Evolutionary conservation across 92 coral and sea anemone species (phyloP).

Genomic region (Palythoa caribaeorum): DNA sequence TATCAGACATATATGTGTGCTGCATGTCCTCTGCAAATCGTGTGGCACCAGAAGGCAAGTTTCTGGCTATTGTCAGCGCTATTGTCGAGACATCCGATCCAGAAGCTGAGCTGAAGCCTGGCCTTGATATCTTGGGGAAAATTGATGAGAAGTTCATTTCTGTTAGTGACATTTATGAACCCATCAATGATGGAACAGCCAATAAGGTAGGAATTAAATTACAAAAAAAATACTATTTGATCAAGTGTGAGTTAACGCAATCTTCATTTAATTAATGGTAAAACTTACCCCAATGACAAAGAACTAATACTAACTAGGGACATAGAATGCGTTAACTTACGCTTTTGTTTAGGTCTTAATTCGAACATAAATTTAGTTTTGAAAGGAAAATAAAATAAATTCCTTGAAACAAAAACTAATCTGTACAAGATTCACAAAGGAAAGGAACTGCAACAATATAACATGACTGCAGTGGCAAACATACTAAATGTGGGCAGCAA

Average conservation of each 20-base stretch:
- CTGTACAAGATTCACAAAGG: no score
- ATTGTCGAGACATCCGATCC: constrained; percentile 87
- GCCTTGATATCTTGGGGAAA: constrained; percentile 78
- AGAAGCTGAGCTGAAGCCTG: constrained; percentile 83
- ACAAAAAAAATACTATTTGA: not conserved
- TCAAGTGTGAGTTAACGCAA: not conserved
- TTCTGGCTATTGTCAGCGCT: constrained; percentile 88
- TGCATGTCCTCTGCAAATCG: constrained; percentile 81
- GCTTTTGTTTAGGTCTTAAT: no score
- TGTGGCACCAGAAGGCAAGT: constrained; percentile 81
- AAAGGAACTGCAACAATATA: no score
- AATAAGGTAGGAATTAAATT: constrained; percentile 67
- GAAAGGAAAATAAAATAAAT: no score
- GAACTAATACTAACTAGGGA: no score
- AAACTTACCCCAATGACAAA: no score
- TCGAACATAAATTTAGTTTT: no score
- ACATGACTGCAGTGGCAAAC: no score
- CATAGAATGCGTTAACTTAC: no score
- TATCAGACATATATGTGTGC: constrained; percentile 89
- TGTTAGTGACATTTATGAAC: constrained; percentile 83
- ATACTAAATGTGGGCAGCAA: no score
- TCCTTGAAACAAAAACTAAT: no score
- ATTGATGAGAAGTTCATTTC: constrained; percentile 84
- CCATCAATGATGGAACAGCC: constrained; percentile 79
- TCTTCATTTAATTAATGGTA: no score